Base-by-base conservation (phyloP, 2,888 invertebrate genomes). In the Xylota segnis region DNA sequence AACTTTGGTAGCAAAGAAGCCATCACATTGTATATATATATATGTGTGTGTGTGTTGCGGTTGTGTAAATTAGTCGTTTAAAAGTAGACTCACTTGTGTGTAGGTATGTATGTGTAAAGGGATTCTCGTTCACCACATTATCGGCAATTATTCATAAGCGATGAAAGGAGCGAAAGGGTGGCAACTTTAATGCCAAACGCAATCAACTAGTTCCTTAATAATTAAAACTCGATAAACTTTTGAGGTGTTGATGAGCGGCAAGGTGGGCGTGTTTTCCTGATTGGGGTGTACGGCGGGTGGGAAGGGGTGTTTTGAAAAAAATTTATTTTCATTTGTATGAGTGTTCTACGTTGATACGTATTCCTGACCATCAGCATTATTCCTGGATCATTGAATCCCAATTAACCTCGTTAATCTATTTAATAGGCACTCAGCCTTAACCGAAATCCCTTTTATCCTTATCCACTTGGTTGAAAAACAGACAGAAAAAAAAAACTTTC, bases 131-230 rank as follows among this genome's bases (percentile, higher is more conserved):
- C 65, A 86, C 86, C 86, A 86, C 86, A 76, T 86, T 82, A 86
- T 86, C 82, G 82, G 82, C 86, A 86, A 86, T 86, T 86, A 86
- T 86, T 86, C 75, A 86, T 86, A 82, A 86, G 82, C 63, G 76
- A 77, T 72, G 76, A 82, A 86, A 86, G 81, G 75, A 86, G 47
- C 59, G 65, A 71, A 66, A 71, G 84, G 84, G 84, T 86, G 84
- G 84, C 58, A 81, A 86, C 76, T 86, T 76, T 81, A 86, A 86
- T 81, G 32, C 84, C 81, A 81, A 86, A 76, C 75, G 81, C 81
- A 86, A 86, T 86, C 84, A 86, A 86, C 84, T 81, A 84, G 84
- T 84, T 81, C 65, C 75, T 86, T 59, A 86, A 86, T 86, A 81
- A 86, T 86, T 81, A 81, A 79, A 72, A 58, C 65, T 79, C 78